Percentiles rank a stretch among this genome's conserved stretches.
phyloP scores from a whole-genome alignment of 2,797 vertebrate genomes.

The Diplodus puntazzo region DNA sequence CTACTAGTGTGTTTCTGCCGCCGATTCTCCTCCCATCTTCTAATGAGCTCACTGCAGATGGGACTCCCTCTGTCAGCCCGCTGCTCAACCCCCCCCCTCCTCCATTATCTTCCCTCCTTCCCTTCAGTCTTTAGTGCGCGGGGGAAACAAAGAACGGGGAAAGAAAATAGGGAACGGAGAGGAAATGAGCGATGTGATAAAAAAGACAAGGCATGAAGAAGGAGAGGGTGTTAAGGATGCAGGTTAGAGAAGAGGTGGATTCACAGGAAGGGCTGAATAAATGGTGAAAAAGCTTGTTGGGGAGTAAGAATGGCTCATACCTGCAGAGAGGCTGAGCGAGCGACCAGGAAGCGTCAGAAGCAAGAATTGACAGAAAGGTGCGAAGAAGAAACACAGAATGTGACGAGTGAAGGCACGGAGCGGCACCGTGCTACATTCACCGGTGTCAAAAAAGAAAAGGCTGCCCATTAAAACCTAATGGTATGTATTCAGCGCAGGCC shows the following conservation, averaged over 20 bases:
- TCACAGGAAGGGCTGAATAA: conserved; percentile 46
- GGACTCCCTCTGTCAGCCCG: conserved; percentile 77
- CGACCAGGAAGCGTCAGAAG: conserved; percentile 28
- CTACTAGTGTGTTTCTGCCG: conserved; percentile 58
- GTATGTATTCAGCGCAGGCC: conserved; percentile 40
- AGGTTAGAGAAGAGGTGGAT: conserved; percentile 46
- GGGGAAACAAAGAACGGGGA: conserved; percentile 41
- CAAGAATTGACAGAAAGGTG: conserved; percentile 38
- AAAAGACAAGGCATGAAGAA: not conserved
- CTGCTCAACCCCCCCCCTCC: conserved; percentile 35
- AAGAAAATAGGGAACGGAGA: conserved; percentile 22
- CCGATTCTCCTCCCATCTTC: conserved; percentile 68
- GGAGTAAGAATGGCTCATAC: conserved; percentile 28
- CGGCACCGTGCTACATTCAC: conserved; percentile 27
- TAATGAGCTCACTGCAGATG: conserved; percentile 82
- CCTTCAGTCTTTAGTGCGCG: conserved; percentile 30
- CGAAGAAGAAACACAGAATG: conserved; percentile 21
- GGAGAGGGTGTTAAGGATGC: conserved; percentile 41
- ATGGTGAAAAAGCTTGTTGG: conserved; percentile 36
- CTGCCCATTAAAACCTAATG: conserved; percentile 44
- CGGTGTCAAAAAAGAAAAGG: conserved; percentile 51
- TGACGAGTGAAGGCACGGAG: not conserved
- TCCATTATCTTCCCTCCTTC: conserved; percentile 54
- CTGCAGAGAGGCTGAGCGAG: conserved; percentile 19
- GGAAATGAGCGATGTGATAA: conserved; percentile 35